Base-by-base conservation (phyloP, 2,888 invertebrate species). In the Melinaea marsaeus region DNA sequence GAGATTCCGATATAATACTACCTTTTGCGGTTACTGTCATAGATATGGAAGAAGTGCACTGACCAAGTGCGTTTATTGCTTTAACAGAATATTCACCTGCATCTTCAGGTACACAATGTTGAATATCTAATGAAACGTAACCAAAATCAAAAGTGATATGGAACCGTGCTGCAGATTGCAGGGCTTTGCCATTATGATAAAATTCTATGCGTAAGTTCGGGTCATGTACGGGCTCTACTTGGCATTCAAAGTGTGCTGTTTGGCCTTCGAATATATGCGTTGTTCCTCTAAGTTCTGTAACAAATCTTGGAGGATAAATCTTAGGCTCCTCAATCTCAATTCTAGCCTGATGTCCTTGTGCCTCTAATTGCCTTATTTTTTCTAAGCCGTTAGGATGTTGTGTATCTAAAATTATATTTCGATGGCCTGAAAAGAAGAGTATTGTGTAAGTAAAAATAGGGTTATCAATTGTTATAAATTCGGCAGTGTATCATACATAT, bases 121-220 rank as follows among this genome's bases (percentile, higher is more conserved):
- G 94, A 78, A 99, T 97, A 88, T 99, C 98, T 76, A 99, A 92
- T 60, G 98, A 97, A 73, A 99, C 97, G 76, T 98, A 99, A 75
- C 99, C 99, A 91, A 99, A 99, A 90, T 99, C 99, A 84, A 98
- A 97, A 73, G 97, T 97, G 78, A 97, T 96, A 87, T 97, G 97
- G 94, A 97, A 97, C 77, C 97, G 93, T 68, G 96, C 94, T 62
- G 96, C 98, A 69, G 97, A 97, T 80, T 95, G 95, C 78, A 98
- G 90, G 60, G 97, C 96, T 83, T 97, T 96, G 67, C 97, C 98
- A 79, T 98, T 97, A 78, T 97, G 97, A 80, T 95, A 97, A 87
- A 97, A 97, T 83, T 97, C 97, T 75, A 97, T 96, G 68, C 96
- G 93, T 64, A 98, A 89, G 79, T 96, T 97, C 1, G 97, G 95